phyloP scores from a whole-genome alignment of 2,797 vertebrate genomes.

The Choloepus didactylus region DNA sequence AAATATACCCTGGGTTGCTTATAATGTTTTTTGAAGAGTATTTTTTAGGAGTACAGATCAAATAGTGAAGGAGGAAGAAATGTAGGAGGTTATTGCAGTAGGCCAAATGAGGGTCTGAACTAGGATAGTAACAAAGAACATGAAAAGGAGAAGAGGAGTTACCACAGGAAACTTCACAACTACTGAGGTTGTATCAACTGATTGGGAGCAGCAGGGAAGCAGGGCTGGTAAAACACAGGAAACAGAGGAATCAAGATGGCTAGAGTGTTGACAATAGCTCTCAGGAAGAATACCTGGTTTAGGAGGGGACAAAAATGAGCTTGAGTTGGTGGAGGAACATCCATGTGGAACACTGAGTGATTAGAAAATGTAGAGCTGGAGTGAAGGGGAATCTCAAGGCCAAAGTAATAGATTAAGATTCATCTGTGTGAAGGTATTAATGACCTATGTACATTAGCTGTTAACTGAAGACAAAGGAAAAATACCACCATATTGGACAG shows the following conservation, averaged over 20 bases:
- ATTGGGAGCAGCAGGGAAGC: background rate
- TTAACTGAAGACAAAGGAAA: constrained; percentile 52
- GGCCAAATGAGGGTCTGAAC: background rate
- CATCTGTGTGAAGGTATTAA: background rate
- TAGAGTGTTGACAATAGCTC: background rate
- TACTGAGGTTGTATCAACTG: background rate
- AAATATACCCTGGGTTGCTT: constrained; percentile 9
- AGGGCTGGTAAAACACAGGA: background rate
- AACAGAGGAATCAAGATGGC: background rate
- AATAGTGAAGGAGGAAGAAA: background rate
- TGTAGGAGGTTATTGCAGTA: constrained; percentile 1
- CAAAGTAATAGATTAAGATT: constrained; percentile 23
- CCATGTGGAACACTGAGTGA: background rate
- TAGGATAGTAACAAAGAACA: constrained; percentile 33
- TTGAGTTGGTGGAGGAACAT: constrained; percentile 14
- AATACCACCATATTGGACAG: background rate
- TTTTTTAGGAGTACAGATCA: background rate
- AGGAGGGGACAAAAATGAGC: constrained; percentile 15
- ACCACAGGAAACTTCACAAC: background rate
- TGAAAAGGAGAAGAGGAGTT: background rate
- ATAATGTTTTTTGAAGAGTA: constrained; percentile 7
- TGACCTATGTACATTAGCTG: background rate
- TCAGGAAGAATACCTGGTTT: background rate
- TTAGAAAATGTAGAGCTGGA: background rate
- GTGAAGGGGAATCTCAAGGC: background rate